phyloP scores from a whole-genome alignment of 2,888 invertebrate genomes.

The Sphaeridia pumilis region DNA sequence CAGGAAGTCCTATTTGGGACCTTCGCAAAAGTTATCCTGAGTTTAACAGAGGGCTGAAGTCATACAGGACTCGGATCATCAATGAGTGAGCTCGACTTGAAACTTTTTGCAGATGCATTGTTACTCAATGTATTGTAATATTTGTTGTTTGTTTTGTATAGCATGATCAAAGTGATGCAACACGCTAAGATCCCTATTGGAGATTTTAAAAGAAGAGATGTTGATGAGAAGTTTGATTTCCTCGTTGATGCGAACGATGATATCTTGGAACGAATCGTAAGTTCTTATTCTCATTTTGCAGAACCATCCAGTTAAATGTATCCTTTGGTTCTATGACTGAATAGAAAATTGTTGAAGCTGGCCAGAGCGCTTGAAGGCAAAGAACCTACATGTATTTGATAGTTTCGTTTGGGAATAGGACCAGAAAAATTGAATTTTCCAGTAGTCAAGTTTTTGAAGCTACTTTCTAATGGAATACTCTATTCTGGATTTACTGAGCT shows the following conservation, averaged over 20 bases:
- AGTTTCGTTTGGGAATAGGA: no score
- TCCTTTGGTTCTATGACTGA: no score
- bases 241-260: constrained; percentile 71
- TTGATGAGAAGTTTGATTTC: constrained; percentile 61
- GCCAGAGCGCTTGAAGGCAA: neutral
- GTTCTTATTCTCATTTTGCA: constrained; percentile 40
- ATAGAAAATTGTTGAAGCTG: constrained; percentile 1
- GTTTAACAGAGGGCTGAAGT: constrained; percentile 54
- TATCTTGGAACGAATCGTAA: constrained; percentile 66
- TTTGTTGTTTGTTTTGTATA: constrained; percentile 29
- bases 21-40: constrained; percentile 64
- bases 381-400: constrained; percentile 11
- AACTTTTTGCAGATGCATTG: neutral
- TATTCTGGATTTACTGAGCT: neutral
- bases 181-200: constrained; percentile 46
- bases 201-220: constrained; percentile 47
- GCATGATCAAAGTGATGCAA: constrained; percentile 47
- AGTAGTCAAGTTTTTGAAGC: no score
- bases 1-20: constrained; percentile 52
- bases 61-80: constrained; percentile 54
- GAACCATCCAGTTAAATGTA: neutral
- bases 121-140: neutral
- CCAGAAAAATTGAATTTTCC: no score
- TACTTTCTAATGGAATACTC: no score
- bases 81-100: constrained; percentile 41